Conservation (phyloP, 2,113 vertebrate genomes). For the Heloderma charlesbogerti region DNA sequence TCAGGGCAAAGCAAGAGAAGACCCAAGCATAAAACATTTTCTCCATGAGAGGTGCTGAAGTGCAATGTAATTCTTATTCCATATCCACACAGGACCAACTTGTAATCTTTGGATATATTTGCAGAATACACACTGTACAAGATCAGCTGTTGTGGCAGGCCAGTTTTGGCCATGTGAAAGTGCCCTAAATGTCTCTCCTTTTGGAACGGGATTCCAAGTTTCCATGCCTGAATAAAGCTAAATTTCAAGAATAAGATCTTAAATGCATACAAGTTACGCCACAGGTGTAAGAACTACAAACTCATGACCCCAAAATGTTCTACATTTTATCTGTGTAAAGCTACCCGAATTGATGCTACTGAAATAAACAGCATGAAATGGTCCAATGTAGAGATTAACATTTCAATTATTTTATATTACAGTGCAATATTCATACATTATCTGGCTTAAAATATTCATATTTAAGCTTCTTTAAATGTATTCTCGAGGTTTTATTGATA, state of each 20-base stretch:
- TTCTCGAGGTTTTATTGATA: slow-evolving; percentile 31
- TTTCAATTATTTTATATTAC: slow-evolving; percentile 24
- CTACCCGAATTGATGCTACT: slow-evolving; percentile 9
- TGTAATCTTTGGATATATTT: background rate
- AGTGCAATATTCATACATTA: background rate
- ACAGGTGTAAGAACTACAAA: background rate
- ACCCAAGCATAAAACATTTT: background rate
- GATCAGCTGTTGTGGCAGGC: background rate
- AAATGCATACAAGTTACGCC: slow-evolving; percentile 14
- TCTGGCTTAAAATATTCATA: slow-evolving; percentile 33
- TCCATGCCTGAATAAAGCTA: background rate
- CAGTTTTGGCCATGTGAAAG: background rate
- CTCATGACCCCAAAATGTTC: background rate
- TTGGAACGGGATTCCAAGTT: background rate
- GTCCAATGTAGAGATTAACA: background rate
- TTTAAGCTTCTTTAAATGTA: slow-evolving; percentile 29
- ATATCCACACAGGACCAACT: too few species aligned
- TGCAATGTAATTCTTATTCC: too few species aligned
- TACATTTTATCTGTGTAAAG: slow-evolving; percentile 11
- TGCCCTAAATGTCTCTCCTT: background rate
- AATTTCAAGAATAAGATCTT: slow-evolving; percentile 20
- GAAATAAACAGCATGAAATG: background rate
- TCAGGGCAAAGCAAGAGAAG: background rate
- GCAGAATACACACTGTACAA: background rate
- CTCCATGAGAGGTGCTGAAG: too few species aligned